Evolutionary conservation across 2,113 vertebrate species (phyloP), one percentile per base, ranked within the genome.

Genomic region (Isurus oxyrinchus): DNA sequence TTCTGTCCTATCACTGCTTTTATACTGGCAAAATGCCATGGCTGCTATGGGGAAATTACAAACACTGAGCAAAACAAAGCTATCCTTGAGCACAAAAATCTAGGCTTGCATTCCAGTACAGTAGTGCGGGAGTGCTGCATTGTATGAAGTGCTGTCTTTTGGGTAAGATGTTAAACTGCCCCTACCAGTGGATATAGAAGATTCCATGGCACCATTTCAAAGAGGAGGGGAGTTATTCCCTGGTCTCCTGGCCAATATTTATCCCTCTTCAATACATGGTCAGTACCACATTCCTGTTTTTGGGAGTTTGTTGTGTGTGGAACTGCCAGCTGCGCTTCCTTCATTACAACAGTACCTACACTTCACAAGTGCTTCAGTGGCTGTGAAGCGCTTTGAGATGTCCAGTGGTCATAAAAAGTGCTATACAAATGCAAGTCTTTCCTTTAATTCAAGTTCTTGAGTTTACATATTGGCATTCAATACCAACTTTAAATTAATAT

Each of bases 11-110:
- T 95, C 94, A 76, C 23, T 95, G 69, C 66, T 5, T 95, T 55
- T 72, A 55, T 72, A 72, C 13, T 76, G 94, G 67, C 67, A 69
- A 95, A 72, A 55, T 95, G 94, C 94, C 94, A 95, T 19, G 40
- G 94, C 94, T 95, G 94, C 94, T 95, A 95, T 95, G 94, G 94
- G 67, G 44, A 95, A 72, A 95, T 72, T 35, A 59, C 94, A 95
- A 95, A 95, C 67, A 95, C 14, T 95, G 94, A 95, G 35, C 66
- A 55, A 53, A 72, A 72, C 94, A 95, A 95, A 95, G 67, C 67
- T 72, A 95, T 72, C 72, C 72, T 11, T 76, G 6, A 76, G 72
- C 27, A 76, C 72, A 76, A 76, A 76, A 35, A 76, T 76, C 72
- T 10, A 11, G 8, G 72, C 31, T 35, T 31, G 35, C 72, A 76